Base-by-base conservation (phyloP, 2,888 invertebrate genomes). In the Eueremaeus valkanovi region DNA sequence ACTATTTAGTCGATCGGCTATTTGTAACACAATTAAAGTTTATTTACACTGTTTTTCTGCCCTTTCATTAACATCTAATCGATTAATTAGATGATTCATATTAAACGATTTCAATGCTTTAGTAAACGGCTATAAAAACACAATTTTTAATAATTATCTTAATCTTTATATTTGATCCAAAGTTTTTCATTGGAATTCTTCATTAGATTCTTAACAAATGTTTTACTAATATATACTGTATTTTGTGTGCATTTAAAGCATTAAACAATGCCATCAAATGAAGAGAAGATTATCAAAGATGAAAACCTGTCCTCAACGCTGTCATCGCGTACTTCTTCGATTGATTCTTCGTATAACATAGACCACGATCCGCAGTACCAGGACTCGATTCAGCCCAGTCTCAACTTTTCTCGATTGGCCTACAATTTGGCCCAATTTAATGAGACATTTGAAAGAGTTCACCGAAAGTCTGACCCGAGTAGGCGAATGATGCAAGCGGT, bases 301-400 rank as follows among this genome's bases (percentile, higher is more conserved):
- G 29, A 29, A 27, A 61, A 51, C 51, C 8, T 18, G 13, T 11
- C 21, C 55, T 55, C 55, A 18, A 55, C 55, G 31, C 9, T 29
- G 31, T 31, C 61, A 61, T 61, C 61, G 61, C 61, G 61, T 18
- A 61, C 61, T 61, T 61, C 61, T 18, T 61, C 61, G 61, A 27
- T 61, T 61, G 61, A 31, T 61, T 61, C 61, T 61, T 61, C 61
- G 61, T 61, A 61, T 61, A 61, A 61, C 31, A 31, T 31, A 61
- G 61, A 61, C 2, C 61, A 61, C 18, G 61, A 61, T 31, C 61
- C 61, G 6, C 61, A 61, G 9, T 61, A 61, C 31, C 61, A 61
- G 31, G 61, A 61, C 31, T 61, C 61, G 9, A 29, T 61, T 3
- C 61, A 61, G 11, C 66, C 66, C 3, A 31, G 29, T 3, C 63